Evolutionary conservation across 2,113 vertebrate species (phyloP), one percentile per base, ranked within the genome.

Genomic region (Prunella fulvescens): DNA sequence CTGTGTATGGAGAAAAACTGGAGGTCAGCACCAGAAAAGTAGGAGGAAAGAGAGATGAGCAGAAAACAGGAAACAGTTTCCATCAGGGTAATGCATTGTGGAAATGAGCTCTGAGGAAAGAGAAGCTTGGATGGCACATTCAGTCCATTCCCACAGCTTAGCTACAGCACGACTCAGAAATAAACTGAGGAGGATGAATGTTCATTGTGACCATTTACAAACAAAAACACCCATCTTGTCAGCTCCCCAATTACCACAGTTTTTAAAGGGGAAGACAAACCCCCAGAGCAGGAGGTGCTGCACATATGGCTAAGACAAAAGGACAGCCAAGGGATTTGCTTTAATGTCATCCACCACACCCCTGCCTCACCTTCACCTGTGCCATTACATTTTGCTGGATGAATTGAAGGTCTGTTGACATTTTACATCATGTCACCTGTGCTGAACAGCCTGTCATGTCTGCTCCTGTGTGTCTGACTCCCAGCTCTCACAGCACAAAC

Each of bases 21-120:
- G 45, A 69, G 35, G 60, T 45, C 84, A 86, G n/a, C 29, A 84
- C 14, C 28, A 90, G 39, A 58, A 69, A 86, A 79, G 66, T 5
- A 90, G 65, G 62, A 91, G 37, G 51, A 88, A 90, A 71, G 12
- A 70, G 66, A 81, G 62, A 83, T 2, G 0, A 44, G 53, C 10
- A 64, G 69, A 86, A 84, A 91, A 77, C 73, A 95, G 87, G 86
- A 91, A 95, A 65, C 45, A 26, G 45, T 90, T 95, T 83, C 67
- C 93, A 94, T 26, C 22, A 82, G 62, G 39, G 51, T 35, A 62
- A 69, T 58, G 64, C 4, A 33, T 69, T 76, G 91, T 71, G 74
- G 87, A 96, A 92, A 85, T 35, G 42, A 95, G 90, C 71, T 91
- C 78, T 39, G 74, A 72, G 71, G 93, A 61, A 74, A 72, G 50